Conservation (phyloP, 2,797 vertebrate genomes). For the Centropyge bicolor region DNA sequence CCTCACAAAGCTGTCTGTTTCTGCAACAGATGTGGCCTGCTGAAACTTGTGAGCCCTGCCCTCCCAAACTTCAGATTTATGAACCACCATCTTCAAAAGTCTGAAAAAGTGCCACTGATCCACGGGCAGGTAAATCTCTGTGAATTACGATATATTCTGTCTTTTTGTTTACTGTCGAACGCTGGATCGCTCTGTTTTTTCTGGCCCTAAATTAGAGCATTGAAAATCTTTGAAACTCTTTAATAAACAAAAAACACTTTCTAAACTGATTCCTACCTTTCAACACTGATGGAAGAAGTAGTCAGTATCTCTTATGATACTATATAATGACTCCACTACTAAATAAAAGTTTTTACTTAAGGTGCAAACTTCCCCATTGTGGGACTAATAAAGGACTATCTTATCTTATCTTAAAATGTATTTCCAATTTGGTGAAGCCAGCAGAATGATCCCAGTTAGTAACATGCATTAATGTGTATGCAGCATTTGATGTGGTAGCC, state of each 20-base stretch:
- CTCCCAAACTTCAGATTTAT: conserved; percentile 21
- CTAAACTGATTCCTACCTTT: neutral
- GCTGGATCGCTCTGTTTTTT: neutral
- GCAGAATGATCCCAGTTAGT: neutral
- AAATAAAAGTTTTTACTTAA: neutral
- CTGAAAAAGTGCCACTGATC: conserved; percentile 3
- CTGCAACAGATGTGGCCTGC: conserved; percentile 16
- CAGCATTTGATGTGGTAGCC: neutral
- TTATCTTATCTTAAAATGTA: too few species aligned
- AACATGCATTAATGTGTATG: neutral
- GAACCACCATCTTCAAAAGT: conserved; percentile 8
- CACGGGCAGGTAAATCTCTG: conserved; percentile 28
- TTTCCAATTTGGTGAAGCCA: neutral
- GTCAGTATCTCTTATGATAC: neutral
- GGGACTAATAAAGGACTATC: too few species aligned
- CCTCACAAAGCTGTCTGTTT: neutral
- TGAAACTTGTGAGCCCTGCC: neutral
- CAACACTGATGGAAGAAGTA: neutral
- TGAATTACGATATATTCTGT: neutral
- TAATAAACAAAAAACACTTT: neutral
- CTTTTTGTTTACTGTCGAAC: neutral
- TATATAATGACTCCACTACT: too few species aligned
- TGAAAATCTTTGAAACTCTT: neutral
- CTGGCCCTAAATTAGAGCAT: neutral
- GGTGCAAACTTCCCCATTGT: too few species aligned